Evolutionary conservation across 1,140 invertebrate genomes (phyloP), one percentile per base, ranked within the genome.

Genomic region (Achatina immaculata): DNA sequence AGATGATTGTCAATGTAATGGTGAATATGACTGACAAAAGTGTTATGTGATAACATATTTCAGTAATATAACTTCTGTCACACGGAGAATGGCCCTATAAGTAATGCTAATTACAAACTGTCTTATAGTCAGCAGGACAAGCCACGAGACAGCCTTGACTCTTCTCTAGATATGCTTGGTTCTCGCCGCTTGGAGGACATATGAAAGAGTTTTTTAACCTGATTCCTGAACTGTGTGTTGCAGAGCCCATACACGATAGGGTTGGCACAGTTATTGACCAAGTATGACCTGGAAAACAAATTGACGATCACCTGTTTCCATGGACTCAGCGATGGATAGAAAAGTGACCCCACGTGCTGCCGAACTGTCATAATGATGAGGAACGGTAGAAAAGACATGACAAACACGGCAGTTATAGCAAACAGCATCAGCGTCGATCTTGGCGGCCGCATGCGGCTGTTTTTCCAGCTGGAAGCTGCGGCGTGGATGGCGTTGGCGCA

Each of bases 351-450:
- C 0, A 45, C 7, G 36, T 69, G 58, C 38, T 81, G 75, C 2
- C 83, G 75, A 31, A 84, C 77, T 45, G 75, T 83, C 19, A 78
- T 76, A 62, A 88, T 83, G 40, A 84, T 84, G 14, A 89, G 79
- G 80, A 86, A 87, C 19, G 88, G 88, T n/a, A 89, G 42, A 82
- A 89, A 89, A 21, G 87, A 86, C 7, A 87, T 24, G 42, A 89
- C 72, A 77, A 86, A 89, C 4, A 87, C 84, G 24, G 86, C 78
- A 7, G 87, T 88, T 1, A 89, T 87, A 3, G 85, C 84, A 42
- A 85, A 86, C 45, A 89, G 85, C 43, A 88, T 85, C 4, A 88
- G 42, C 28, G 87, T 88, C 0, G 87, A 84, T 42, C 83, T 85
- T 21, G 78, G 82, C n/a, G 40, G 48, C 31, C 38, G 14, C n/a